These are phyloP conservation scores for Antidorcas marsupialis DNA, from an alignment of 2,113 vertebrate species.

Conservation along the genomic window DNA sequence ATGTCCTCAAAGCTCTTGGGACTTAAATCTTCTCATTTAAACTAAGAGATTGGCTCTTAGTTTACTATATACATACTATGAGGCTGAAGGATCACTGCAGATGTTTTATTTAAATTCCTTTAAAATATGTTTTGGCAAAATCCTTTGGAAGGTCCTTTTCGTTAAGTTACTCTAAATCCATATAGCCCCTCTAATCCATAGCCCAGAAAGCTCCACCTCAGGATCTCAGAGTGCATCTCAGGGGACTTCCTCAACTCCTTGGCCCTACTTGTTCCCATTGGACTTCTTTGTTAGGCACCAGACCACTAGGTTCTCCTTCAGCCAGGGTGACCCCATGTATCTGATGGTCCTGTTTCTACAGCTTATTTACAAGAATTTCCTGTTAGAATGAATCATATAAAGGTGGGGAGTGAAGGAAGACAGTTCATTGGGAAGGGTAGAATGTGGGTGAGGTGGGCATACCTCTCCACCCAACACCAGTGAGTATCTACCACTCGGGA, in stretches of 20 bases:
- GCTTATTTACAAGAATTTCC: neutral
- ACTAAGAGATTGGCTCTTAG: neutral
- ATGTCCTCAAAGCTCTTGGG: neutral
- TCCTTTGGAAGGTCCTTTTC: neutral
- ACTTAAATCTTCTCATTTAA: neutral
- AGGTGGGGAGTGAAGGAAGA: neutral
- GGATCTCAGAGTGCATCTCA: too few species aligned
- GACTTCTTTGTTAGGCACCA: neutral
- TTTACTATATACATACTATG: neutral
- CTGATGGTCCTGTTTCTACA: neutral
- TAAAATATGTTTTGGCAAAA: neutral
- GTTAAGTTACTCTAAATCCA: neutral
- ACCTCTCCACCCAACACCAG: neutral
- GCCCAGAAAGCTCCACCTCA: neutral
- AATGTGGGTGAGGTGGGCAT: neutral
- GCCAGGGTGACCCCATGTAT: too few species aligned
- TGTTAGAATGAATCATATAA: neutral
- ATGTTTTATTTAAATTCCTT: constrained; percentile 4
- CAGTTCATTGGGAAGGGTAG: neutral
- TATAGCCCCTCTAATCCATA: neutral
- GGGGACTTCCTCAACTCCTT: neutral
- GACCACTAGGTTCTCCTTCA: neutral
- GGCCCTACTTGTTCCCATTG: rapidly evolving
- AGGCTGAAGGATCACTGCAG: neutral
- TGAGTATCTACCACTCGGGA: neutral